Evolutionary conservation across 2,888 invertebrate genomes (phyloP), one percentile per base, ranked within the genome.

Genomic region (Proisotoma minuta): DNA sequence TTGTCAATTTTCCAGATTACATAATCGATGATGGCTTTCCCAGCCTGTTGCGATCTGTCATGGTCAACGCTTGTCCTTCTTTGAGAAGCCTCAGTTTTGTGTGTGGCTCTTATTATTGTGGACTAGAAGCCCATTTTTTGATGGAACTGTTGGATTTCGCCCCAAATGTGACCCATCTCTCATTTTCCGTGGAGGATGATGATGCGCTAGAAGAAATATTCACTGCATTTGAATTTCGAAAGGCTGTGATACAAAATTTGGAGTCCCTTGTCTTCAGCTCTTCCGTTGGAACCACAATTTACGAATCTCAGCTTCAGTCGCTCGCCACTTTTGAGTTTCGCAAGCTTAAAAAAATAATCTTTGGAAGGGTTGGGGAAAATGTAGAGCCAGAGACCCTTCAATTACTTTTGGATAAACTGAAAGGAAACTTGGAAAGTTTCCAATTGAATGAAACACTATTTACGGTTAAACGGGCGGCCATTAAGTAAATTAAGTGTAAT

Each of bases 171-270:
- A 39, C 18, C 22, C 12, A 27, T 18, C 53, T 54, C 29, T 12
- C n/a, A 18, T 54, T 54, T 39, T 18, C n/a, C 29, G 27, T 54
- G n/a, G 53, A 29, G n/a, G 53, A 54, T 20, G 53, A 54, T 39
- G 53, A 54, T 24, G 53, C 53, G 18, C 29, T 54, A 22, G 53
- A 54, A n/a, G 53, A 54, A 24, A 29, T 54, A 8, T n/a, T 54
- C 3, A 34, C 20, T 3, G 53, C 39, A 8, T 34, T 54, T 18
- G 53, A 54, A 22, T 20, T 54, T 18, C 27, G 53, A n/a, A 20
- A 20, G 22, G 15, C 8, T 34, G 8, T 10, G 8, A 15, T 20
- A 5, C 29, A 29, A 12, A 24, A 10, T 18, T 18, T 54, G 27
- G 20, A 54, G 23, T 3, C 29, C 5, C 20, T 54, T 34, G 22